Conservation (phyloP, 2,113 vertebrate genomes). For the Corythornis cristatus region DNA sequence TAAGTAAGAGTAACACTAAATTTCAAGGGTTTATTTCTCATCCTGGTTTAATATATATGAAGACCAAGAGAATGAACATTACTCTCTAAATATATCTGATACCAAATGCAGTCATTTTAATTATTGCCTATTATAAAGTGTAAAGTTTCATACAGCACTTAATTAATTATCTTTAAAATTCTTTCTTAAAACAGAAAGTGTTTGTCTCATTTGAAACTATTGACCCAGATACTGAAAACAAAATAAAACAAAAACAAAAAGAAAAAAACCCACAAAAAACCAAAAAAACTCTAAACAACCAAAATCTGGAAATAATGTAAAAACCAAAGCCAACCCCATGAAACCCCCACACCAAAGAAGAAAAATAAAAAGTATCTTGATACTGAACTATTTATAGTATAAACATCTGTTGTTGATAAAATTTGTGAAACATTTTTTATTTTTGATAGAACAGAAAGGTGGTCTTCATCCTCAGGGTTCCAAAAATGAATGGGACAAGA, state of each 20-base stretch:
- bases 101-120: background rate
- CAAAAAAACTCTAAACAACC: background rate
- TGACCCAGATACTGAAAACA: background rate
- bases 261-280: background rate
- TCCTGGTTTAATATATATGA: background rate
- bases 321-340: background rate
- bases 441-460: background rate
- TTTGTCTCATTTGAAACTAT: background rate
- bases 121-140: background rate
- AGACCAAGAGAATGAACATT: background rate
- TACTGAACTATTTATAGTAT: background rate
- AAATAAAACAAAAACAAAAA: background rate
- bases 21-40: background rate
- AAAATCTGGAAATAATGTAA: background rate
- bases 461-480: background rate
- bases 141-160: background rate
- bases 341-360: rapidly evolving
- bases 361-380: background rate
- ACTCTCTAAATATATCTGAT: background rate
- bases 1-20: background rate
- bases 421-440: background rate
- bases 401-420: background rate
- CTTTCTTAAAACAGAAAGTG: background rate
- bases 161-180: background rate
- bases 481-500: background rate